Evolutionary conservation across 2,113 vertebrate genomes (phyloP), one percentile per base, ranked within the genome.

Genomic region (Garra rufa): DNA sequence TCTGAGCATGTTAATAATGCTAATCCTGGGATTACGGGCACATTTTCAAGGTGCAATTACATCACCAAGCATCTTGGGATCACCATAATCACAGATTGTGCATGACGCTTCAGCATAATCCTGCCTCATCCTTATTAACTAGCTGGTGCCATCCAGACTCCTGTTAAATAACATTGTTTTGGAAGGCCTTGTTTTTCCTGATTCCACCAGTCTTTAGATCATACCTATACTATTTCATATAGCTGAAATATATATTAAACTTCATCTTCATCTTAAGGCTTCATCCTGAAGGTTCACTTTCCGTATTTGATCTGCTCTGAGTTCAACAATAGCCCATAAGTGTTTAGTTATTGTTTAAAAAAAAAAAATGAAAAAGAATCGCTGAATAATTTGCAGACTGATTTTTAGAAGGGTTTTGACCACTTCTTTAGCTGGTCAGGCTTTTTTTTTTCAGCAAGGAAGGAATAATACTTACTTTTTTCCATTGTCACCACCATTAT

Each of bases 11-110:
- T 88, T 91, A 91, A 90, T 91, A 88, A 88, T 86, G 85, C 87
- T 91, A 91, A 91, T 87, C 89, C 89, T 81, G 77, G 88, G 89
- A 90, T 90, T 89, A 89, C 82, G 82, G 88, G 88, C 82, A 84
- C 75, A 87, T 89, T 89, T 89, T 88, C 87, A 90, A 86, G 89
- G 89, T 90, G 88, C 89, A 89, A 90, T 91, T 90, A 91, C 87
- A 90, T 89, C 87, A 89, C 85, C 38, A 48, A 83, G 88, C 85
- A 85, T 84, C 74, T 76, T 74, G 69, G 83, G 82, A 90, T 89
- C 88, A 83, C 83, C 81, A 83, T 85, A 88, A 90, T 88, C 88
- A 89, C 74, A 86, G 88, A 90, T 88, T 88, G 69, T 80, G 84
- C 61, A 70, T 84, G 82, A 83, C 77, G 82, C 84, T 81, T 87